Percentiles rank a stretch among this genome's conserved stretches.
Conservation (phyloP, 1,140 invertebrate species). For the Sinella curviseta region DNA sequence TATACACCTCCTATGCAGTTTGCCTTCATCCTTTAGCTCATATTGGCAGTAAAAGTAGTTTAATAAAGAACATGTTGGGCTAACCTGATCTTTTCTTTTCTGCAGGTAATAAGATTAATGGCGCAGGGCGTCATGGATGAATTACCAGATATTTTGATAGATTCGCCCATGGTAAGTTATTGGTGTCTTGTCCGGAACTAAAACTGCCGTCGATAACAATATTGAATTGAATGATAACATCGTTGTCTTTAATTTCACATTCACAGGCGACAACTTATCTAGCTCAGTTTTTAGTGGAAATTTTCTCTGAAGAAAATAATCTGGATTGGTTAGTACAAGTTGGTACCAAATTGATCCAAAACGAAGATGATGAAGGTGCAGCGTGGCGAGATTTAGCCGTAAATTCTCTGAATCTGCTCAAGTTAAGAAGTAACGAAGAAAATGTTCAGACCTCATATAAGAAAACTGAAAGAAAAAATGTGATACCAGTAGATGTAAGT, state of each 20-base stretch:
- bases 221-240: no score
- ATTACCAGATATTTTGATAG: constrained; percentile 44
- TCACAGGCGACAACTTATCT: constrained; percentile 36
- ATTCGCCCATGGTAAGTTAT: constrained; percentile 46
- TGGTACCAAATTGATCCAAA: constrained; percentile 22
- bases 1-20: no score
- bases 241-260: background rate
- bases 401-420: constrained; percentile 34
- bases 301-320: constrained; percentile 43
- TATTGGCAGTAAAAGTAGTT: background rate
- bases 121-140: constrained; percentile 42
- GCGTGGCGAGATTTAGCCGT: constrained; percentile 27
- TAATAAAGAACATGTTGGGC: no score
- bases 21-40: no score
- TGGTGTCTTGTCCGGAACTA: no score
- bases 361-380: constrained; percentile 10
- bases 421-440: constrained; percentile 38
- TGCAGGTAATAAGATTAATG: constrained; percentile 35
- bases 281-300: constrained; percentile 40
- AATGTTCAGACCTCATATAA: constrained; percentile 37
- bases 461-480: constrained; percentile 8
- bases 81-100: background rate
- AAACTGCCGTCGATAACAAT: background rate
- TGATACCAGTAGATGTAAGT: constrained; percentile 31
- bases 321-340: constrained; percentile 41